Conservation (phyloP, 2,113 vertebrate genomes). For the Elgaria multicarinata region DNA sequence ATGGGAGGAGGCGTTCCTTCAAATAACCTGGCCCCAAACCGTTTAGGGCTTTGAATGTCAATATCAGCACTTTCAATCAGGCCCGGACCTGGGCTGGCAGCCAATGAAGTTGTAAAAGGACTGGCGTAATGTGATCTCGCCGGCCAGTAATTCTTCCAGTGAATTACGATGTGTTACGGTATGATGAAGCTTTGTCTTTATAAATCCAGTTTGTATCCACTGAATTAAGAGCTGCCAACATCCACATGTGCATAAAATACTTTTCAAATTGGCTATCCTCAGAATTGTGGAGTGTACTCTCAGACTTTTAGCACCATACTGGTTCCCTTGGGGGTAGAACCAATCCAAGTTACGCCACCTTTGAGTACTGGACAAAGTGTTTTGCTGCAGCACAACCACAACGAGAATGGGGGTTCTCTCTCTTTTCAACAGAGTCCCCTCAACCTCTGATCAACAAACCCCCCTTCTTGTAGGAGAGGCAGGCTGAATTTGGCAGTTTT, state of each 20-base stretch:
- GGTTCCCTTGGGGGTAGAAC: background rate
- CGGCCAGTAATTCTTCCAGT: too few relatives aligned
- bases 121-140: too few relatives aligned
- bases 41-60: too few relatives aligned
- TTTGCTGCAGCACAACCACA: background rate
- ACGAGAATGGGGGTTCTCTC: background rate
- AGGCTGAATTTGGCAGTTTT: background rate
- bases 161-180: background rate
- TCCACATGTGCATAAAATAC: background rate
- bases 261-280: background rate
- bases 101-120: too few relatives aligned
- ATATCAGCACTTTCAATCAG: too few relatives aligned
- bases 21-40: too few relatives aligned
- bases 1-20: too few relatives aligned
- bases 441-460: background rate
- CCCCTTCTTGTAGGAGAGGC: background rate
- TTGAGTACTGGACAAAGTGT: background rate
- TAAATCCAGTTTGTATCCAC: background rate
- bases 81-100: too few relatives aligned
- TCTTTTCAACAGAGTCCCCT: background rate
- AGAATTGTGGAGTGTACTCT: background rate
- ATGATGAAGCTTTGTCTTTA: background rate
- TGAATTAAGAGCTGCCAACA: background rate
- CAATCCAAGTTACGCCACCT: background rate
- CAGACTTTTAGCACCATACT: background rate